Conservation (phyloP, 2,113 vertebrate genomes). For the Piprites chloris region DNA sequence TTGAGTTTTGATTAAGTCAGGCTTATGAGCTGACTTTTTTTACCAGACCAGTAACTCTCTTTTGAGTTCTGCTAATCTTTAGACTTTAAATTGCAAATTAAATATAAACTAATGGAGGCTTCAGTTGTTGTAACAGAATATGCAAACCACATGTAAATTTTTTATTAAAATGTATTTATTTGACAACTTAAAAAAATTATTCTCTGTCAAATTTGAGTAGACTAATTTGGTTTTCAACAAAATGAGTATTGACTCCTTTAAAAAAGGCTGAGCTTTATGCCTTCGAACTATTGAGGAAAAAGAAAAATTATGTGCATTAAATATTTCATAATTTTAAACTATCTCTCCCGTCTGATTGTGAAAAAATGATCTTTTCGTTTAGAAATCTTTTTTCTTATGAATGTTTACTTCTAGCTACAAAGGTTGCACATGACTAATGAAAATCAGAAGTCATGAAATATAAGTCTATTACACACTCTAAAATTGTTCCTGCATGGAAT, state of each 20-base stretch:
- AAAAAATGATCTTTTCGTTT: neutral
- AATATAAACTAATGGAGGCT: neutral
- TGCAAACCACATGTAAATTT: neutral
- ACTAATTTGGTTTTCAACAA: neutral
- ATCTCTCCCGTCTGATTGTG: neutral
- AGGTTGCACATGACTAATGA: neutral
- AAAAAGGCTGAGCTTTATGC: neutral
- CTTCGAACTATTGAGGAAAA: neutral
- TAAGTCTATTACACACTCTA: neutral
- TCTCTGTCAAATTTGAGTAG: neutral
- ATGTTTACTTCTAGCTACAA: neutral
- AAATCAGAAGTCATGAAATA: neutral
- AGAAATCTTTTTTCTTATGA: neutral
- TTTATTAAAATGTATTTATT: neutral
- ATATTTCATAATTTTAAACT: neutral
- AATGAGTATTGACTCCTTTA: neutral
- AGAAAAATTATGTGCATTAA: neutral
- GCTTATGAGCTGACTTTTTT: neutral
- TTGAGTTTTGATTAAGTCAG: neutral
- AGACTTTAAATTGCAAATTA: conserved; percentile 11
- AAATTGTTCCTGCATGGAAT: neutral
- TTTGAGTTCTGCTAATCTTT: neutral
- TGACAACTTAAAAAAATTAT: neutral
- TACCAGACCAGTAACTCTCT: neutral
- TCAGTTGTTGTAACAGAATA: conserved; percentile 25